phyloP scores from a whole-genome alignment of 2,797 vertebrate species.

The Argya squamiceps region DNA sequence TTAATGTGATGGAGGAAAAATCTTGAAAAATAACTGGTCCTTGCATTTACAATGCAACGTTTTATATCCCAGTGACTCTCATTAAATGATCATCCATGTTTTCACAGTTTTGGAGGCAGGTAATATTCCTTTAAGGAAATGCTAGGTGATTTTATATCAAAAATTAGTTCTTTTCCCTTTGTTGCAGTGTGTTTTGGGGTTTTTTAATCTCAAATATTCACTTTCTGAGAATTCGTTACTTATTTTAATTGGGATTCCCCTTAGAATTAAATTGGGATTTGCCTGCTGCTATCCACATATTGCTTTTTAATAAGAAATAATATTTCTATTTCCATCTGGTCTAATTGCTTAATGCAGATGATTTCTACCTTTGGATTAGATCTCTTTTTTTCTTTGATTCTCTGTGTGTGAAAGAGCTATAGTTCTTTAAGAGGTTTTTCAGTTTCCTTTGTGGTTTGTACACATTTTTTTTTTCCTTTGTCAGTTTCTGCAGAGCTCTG shows the following conservation, averaged over 20 bases:
- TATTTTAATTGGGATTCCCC: not conserved
- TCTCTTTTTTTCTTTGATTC: not conserved
- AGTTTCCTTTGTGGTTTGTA: not conserved
- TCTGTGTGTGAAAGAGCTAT: not conserved
- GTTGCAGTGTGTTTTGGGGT: not conserved
- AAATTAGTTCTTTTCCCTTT: not conserved
- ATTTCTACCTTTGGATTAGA: not conserved
- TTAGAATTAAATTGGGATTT: not conserved
- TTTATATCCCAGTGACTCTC: not conserved
- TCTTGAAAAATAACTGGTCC: not conserved
- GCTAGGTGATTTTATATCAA: not conserved
- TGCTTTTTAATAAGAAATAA: not conserved
- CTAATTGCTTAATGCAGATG: not conserved
- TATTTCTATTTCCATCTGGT: not conserved
- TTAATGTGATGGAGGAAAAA: not conserved
- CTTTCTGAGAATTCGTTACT: not conserved
- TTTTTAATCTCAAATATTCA: not conserved
- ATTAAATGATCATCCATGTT: not conserved
- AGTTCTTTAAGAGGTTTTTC: not conserved
- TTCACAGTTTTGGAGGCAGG: not conserved
- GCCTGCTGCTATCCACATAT: not conserved
- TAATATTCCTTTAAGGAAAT: not conserved
- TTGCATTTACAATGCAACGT: not conserved
- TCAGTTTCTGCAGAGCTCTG: not conserved
- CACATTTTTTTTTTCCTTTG: not conserved